These are phyloP conservation scores for Pomatorhinus ruficollis DNA, from an alignment of 2,113 vertebrate genomes.

Conservation along the genomic window DNA sequence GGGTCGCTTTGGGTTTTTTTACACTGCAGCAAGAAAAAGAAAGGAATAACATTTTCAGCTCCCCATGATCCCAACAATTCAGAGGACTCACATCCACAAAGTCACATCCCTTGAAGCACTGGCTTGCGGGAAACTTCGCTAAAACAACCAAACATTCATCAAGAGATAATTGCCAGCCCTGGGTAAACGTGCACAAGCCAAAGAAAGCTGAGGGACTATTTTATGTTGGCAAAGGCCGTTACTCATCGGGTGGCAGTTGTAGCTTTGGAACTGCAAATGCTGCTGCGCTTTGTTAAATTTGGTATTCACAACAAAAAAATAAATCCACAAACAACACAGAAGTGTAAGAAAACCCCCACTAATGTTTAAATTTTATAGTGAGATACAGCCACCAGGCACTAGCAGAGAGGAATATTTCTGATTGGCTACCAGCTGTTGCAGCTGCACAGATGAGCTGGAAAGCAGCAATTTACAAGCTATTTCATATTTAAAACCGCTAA, in stretches of 20 bases:
- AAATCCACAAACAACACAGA: slow-evolving; percentile 34
- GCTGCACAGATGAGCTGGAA: slow-evolving; percentile 69
- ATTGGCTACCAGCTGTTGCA: slow-evolving; percentile 71
- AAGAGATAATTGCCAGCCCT: slow-evolving; percentile 18
- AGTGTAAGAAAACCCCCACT: slow-evolving; percentile 63
- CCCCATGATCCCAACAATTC: not conserved
- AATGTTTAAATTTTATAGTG: slow-evolving; percentile 71
- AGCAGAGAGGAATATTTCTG: slow-evolving; percentile 59
- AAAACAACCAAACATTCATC: slow-evolving; percentile 21
- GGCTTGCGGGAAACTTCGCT: not conserved
- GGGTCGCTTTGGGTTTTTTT: not conserved
- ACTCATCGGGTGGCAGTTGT: slow-evolving; percentile 31
- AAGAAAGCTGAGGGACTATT: slow-evolving; percentile 4
- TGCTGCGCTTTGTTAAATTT: slow-evolving; percentile 29
- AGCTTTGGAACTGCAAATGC: slow-evolving; percentile 42
- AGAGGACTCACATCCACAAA: not conserved
- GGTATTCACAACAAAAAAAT: slow-evolving; percentile 32
- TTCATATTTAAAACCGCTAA: slow-evolving; percentile 73
- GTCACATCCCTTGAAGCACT: not conserved
- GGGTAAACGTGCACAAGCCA: not conserved
- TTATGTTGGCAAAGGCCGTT: slow-evolving; percentile 4
- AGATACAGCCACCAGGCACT: slow-evolving; percentile 67
- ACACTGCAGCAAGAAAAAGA: not conserved
- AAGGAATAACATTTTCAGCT: not conserved
- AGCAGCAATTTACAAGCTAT: slow-evolving; percentile 71